Conservation (phyloP, 1,140 invertebrate genomes). For the Papilio helenus region DNA sequence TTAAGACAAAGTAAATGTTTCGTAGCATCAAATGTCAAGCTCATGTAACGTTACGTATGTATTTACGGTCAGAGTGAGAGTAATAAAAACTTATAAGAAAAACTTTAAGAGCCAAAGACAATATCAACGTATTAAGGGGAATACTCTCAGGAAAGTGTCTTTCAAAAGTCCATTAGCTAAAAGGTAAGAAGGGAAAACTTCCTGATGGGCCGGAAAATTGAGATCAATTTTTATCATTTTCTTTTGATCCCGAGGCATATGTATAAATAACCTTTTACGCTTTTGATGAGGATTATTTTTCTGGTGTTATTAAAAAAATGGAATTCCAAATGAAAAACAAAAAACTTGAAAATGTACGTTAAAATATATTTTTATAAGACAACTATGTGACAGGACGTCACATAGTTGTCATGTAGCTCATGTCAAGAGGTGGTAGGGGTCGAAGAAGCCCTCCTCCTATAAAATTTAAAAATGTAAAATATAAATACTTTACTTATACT, state of each 20-base stretch:
- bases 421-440: too few species aligned
- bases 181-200: conserved; percentile 37
- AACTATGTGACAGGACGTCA: not conserved
- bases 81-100: conserved; percentile 38
- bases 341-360: not conserved
- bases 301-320: too few species aligned
- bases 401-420: too few species aligned
- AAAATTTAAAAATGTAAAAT: too few species aligned
- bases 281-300: not conserved
- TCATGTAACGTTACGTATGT: not conserved
- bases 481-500: too few species aligned
- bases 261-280: not conserved
- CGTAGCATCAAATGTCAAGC: not conserved
- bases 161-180: conserved; percentile 41
- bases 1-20: too few species aligned
- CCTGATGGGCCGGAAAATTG: conserved; percentile 38
- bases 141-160: conserved; percentile 37
- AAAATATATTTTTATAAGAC: not conserved
- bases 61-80: not conserved
- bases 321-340: not conserved
- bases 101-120: conserved; percentile 38
- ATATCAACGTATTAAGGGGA: conserved; percentile 32
- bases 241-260: conserved; percentile 9
- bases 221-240: conserved; percentile 39
- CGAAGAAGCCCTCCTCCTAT: too few species aligned